phyloP scores from a whole-genome alignment of 1,140 invertebrate genomes.

The Tyrophagus putrescentiae region DNA sequence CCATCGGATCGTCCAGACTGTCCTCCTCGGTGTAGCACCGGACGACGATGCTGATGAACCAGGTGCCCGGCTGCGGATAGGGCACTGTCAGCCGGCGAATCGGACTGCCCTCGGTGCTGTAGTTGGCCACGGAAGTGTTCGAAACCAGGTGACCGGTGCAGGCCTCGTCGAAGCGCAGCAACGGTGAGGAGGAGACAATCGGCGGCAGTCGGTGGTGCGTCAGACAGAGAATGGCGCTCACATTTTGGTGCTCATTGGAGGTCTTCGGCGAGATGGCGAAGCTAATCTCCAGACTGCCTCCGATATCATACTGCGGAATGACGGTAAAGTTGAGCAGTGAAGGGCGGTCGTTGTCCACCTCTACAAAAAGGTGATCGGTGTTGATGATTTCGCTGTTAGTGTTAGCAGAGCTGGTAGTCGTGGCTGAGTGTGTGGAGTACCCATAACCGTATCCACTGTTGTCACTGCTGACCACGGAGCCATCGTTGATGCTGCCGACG shows the following conservation, averaged over 20 bases:
- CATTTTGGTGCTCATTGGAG: constrained; percentile 13
- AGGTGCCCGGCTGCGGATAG: constrained; percentile 56
- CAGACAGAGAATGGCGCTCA: constrained; percentile 7
- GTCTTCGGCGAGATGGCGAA: constrained; percentile 12
- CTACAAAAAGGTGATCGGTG: neutral
- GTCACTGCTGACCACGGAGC: too few relatives aligned
- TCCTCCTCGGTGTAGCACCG: constrained; percentile 26
- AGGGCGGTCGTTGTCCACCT: constrained; percentile 11
- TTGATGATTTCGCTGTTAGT: neutral
- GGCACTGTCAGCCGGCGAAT: constrained; percentile 44
- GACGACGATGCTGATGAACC: constrained; percentile 41
- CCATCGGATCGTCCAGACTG: constrained; percentile 6
- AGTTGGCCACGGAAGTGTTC: neutral
- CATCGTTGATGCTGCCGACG: too few relatives aligned
- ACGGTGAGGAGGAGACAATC: neutral
- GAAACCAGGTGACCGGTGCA: constrained; percentile 8
- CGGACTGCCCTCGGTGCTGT: neutral
- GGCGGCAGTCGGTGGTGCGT: neutral
- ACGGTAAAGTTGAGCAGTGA: constrained; percentile 3
- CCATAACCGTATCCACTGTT: too few relatives aligned
- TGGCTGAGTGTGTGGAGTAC: too few relatives aligned
- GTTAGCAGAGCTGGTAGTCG: too few relatives aligned
- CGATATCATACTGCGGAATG: constrained; percentile 7
- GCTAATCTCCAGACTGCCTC: neutral
- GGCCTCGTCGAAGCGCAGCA: neutral